Evolutionary conservation across 2,113 vertebrate species (phyloP).

Genomic region (Istiophorus platypterus): DNA sequence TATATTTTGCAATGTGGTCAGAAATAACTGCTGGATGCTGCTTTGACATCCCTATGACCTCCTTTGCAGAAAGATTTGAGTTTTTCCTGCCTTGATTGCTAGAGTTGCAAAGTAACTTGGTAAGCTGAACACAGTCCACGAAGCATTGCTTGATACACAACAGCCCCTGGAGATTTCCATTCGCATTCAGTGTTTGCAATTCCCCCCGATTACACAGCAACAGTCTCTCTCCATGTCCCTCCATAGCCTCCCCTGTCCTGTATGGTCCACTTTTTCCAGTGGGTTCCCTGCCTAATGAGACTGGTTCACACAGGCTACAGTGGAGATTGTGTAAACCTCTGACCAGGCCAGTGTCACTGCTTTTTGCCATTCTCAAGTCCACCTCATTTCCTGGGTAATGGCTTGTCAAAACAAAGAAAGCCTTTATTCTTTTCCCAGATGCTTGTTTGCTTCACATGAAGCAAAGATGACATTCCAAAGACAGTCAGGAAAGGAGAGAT

Average conservation of each 20-base stretch:
- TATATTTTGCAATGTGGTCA: conserved; percentile 7
- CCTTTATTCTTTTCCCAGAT: conserved; percentile 37
- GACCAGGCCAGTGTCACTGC: conserved; percentile 37
- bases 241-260: conserved; percentile 32
- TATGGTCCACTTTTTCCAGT: conserved; percentile 60
- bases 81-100: conserved; percentile 3
- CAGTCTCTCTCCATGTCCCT: conserved; percentile 49
- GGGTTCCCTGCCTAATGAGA: conserved; percentile 61
- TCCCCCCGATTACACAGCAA: conserved; percentile 64
- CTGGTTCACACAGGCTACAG: conserved; percentile 54
- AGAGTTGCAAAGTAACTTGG: conserved; percentile 7
- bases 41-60: conserved; percentile 18
- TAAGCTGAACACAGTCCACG: not conserved
- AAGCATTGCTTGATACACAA: conserved; percentile 45
- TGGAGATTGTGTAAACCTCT: conserved; percentile 43
- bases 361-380: conserved; percentile 29
- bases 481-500: not conserved
- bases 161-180: conserved; percentile 45
- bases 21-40: conserved; percentile 27
- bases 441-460: conserved; percentile 23
- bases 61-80: conserved; percentile 5
- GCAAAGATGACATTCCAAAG: conserved; percentile 10
- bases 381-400: conserved; percentile 58
- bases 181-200: conserved; percentile 60
- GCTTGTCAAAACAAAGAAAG: conserved; percentile 53